Base-by-base conservation (phyloP, 2,888 invertebrate genomes). In the Drosophila colorata region DNA sequence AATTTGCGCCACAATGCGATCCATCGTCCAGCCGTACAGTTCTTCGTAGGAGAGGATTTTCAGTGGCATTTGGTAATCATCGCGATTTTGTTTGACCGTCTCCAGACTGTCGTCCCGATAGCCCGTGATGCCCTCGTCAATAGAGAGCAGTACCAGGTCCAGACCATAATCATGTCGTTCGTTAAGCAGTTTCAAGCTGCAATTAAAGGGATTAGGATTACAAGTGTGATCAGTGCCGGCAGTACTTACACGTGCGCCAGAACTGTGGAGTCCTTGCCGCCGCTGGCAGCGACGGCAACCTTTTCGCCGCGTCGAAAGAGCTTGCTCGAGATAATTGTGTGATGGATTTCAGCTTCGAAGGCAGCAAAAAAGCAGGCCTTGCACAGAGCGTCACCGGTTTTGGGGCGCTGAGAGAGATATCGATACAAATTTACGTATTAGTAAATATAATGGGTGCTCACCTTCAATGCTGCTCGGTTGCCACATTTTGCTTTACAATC, bases 1-100 rank as follows among this genome's bases (percentile, higher is more conserved):
- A 88, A 96, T 96, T 92, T 96, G 95, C 43, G 94, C 94, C 0
- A 99, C 99, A 91, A 99, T 99, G 88, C 96, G 96, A 93, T 99
- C 99, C 98, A 99, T 99, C 4, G 99, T 99, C 99, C 99, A 99
- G 0, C 99, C 99, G 93, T 99, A 99, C 4, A 99, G 93, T 84
- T 99, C 98, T 93, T 98, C 96, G 90, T 99, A 99, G 0, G 99
- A 99, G 7, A 99, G 93, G 69, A 99, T 98, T 93, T 97, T 98
- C 40, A 99, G 93, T 1, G 98, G 96, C 93, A 99, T 95, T 83
- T 95, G 95, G 93, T 99, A 99, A 91, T 99, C 98, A 84, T 97
- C 95, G 60, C 97, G 94, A 91, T 99, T 99, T 90, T 96, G 95
- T 91, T 98, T 97, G 0, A 99, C 99, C 1, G 99, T 99, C 93